phyloP scores from a whole-genome alignment of 2,113 vertebrate genomes.

The Sialia sialis region DNA sequence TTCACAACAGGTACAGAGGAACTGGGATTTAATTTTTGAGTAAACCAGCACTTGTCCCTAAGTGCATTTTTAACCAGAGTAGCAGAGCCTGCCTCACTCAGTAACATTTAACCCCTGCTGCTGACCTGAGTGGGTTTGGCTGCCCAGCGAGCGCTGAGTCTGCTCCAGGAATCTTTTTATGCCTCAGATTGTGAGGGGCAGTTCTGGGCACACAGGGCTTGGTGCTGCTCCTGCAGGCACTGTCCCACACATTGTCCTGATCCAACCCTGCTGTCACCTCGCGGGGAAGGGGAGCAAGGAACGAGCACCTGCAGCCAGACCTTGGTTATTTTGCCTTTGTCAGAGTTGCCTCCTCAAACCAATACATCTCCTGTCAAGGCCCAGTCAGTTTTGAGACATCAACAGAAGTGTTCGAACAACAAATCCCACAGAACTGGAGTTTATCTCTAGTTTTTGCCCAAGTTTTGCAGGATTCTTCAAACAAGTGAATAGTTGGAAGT shows the following conservation, averaged over 20 bases:
- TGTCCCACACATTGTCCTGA: neutral
- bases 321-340: fast-evolving
- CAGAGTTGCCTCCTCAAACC: neutral
- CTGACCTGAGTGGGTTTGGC: neutral
- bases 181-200: neutral
- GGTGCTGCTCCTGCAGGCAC: neutral
- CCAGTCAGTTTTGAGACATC: neutral
- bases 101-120: neutral
- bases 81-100: neutral
- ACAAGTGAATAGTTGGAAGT: neutral
- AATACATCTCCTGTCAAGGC: neutral
- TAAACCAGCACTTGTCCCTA: neutral
- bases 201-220: neutral
- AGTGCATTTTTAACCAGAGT: neutral
- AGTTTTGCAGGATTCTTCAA: neutral
- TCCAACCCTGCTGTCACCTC: neutral
- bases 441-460: neutral
- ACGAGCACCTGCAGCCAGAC: neutral
- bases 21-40: neutral
- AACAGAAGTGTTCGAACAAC: neutral
- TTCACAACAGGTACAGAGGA: neutral
- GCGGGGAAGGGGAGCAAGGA: fast-evolving
- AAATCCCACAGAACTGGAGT: neutral
- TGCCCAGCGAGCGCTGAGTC: neutral
- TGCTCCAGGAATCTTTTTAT: neutral